These are phyloP conservation scores for Aphidoletes aphidimyza DNA, from an alignment of 2,888 invertebrate genomes.

Conservation along the genomic window DNA sequence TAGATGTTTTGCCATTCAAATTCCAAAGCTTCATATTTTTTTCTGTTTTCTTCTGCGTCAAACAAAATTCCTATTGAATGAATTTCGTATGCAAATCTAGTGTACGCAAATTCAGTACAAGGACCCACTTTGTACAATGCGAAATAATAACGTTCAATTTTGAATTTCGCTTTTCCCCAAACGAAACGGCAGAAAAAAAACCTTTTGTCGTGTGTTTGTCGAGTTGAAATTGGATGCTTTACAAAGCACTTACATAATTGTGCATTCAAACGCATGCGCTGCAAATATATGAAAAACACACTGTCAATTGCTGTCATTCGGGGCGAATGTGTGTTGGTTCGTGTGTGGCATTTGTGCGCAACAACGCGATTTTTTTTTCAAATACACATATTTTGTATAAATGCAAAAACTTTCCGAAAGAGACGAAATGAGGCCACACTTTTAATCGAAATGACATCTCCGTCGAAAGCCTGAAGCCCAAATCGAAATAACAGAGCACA, in stretches of 20 bases:
- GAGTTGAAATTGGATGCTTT: not conserved
- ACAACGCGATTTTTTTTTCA: no score
- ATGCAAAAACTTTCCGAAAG: no score
- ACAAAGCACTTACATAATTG: slow-evolving; percentile 13
- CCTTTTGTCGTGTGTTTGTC: not conserved
- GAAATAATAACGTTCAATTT: not conserved
- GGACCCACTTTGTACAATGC: not conserved
- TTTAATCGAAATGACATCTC: no score
- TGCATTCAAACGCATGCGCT: not conserved
- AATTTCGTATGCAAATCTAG: not conserved
- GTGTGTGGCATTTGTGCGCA: not conserved
- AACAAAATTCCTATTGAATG: no score
- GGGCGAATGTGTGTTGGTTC: not conserved
- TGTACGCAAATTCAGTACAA: not conserved
- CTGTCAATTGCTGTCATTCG: not conserved
- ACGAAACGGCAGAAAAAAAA: no score
- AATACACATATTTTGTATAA: no score
- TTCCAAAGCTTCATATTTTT: no score
- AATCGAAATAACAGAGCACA: no score
- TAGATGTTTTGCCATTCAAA: no score
- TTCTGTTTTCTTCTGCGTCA: no score
- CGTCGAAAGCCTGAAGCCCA: no score
- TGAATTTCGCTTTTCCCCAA: not conserved
- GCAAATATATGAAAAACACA: not conserved
- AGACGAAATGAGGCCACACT: no score